Percentiles rank a stretch among this genome's conserved stretches.
Conservation (phyloP, 1,140 invertebrate genomes). For the Neodiprion pinetum region DNA sequence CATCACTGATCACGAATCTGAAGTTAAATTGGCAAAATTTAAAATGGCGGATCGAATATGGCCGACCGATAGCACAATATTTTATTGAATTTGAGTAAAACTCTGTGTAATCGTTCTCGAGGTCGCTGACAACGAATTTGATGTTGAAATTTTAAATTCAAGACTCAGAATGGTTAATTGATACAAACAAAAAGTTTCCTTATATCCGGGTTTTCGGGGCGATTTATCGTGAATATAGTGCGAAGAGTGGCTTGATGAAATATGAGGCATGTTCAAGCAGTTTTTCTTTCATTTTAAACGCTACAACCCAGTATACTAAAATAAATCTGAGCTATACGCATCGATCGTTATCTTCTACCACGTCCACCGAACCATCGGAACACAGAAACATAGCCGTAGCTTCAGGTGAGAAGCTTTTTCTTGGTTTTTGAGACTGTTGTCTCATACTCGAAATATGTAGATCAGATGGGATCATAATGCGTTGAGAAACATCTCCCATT, state of each 20-base stretch:
- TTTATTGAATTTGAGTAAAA: background rate
- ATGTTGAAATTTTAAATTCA: background rate
- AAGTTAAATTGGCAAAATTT: background rate
- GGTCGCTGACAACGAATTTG: background rate
- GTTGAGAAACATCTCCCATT: slow-evolving; percentile 37
- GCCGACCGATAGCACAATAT: background rate
- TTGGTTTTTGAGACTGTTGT: background rate
- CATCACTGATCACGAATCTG: background rate
- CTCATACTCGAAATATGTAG: slow-evolving; percentile 19
- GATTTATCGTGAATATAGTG: background rate
- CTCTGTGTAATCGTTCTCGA: background rate
- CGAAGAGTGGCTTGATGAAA: background rate
- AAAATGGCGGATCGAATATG: background rate
- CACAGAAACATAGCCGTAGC: slow-evolving; percentile 2
- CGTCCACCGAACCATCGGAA: background rate
- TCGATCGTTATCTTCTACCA: background rate
- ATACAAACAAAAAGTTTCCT: background rate
- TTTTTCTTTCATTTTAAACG: background rate
- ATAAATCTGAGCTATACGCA: background rate
- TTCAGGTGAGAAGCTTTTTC: background rate
- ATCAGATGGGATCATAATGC: slow-evolving; percentile 37
- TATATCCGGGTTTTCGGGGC: background rate
- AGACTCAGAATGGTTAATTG: background rate
- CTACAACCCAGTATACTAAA: background rate
- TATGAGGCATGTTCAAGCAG: background rate